Evolutionary conservation across 2,888 invertebrate species (phyloP), one percentile per base, ranked within the genome.

Genomic region (Drosophila neonasuta): DNA sequence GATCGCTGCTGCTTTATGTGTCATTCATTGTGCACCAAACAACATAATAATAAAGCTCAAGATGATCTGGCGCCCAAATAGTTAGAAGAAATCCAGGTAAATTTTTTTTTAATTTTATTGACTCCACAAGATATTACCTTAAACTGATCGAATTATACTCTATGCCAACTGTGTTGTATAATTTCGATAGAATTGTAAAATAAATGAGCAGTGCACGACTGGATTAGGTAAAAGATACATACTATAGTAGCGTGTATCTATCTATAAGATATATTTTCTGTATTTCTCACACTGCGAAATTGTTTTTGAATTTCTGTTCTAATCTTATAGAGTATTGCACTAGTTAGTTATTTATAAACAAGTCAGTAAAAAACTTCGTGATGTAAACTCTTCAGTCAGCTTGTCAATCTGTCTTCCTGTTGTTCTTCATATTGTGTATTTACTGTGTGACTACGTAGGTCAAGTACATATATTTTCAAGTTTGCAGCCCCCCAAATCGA

Each of bases 1-100:
- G 70, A 36, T 36, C 36, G n/a, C n/a, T 70, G 70, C 60, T 70
- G 70, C 60, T 70, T 76, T 81, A 72, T 86, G 81, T 84, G 81
- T 77, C 84, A 83, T 71, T 42, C 15, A 7, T 34, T 72, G 68
- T 81, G 79, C 73, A 79, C 56, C 67, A 59, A 71, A 70, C 71
- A 67, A 52, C 44, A 74, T 74, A 68, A 74, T 72, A 68, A 69
- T 70, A 68, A 74, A 64, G 77, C 58, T 67, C 36, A 52, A 46
- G 61, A 70, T 77, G 60, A 69, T 74, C 70, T 69, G 70, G 74
- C 71, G 82, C 77, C 74, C 68, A 70, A 70, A 56, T 17, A 42
- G n/a, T 60, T 42, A 57, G 55, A 32, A 68, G 13, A 57, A 15
- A 44, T 51, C 30, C 51, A 60, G 48, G 17, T 51, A 56, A 41